These are phyloP conservation scores for Vulpes ferrilata DNA, from an alignment of 2,113 vertebrate species.

Conservation along the genomic window DNA sequence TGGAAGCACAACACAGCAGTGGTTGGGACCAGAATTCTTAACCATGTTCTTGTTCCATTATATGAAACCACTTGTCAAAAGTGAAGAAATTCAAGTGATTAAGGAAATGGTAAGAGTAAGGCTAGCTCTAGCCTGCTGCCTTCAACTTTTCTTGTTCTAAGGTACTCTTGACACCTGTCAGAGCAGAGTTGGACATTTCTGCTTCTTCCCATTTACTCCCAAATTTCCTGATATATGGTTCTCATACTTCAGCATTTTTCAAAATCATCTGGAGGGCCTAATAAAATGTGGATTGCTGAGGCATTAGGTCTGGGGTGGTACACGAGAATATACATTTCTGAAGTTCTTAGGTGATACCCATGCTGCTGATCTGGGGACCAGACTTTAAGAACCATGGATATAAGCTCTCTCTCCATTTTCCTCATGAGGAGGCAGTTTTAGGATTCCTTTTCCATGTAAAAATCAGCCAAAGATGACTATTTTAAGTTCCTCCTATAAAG, in stretches of 20 bases:
- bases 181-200: not conserved
- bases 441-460: not conserved
- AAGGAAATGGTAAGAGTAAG: slow-evolving; percentile 91
- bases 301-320: not conserved
- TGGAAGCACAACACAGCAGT: slow-evolving; percentile 93
- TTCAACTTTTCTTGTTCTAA: not conserved
- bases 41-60: slow-evolving; percentile 97
- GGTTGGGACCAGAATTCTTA: slow-evolving; percentile 96
- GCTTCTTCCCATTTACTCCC: slow-evolving; percentile 8
- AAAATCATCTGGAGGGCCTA: not conserved
- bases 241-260: slow-evolving; percentile 1
- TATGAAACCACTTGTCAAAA: slow-evolving; percentile 90
- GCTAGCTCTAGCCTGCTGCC: not conserved
- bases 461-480: not conserved
- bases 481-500: not conserved
- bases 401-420: not conserved
- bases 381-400: not conserved
- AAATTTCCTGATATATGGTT: not conserved
- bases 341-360: not conserved
- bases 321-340: not conserved
- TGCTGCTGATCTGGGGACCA: not conserved
- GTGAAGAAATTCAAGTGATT: slow-evolving; percentile 93
- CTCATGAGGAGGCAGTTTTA: not conserved
- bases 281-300: not conserved
- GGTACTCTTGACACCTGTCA: not conserved